These are phyloP conservation scores for Sphaeridia pumilis DNA, from an alignment of 2,888 invertebrate genomes.

Conservation along the genomic window DNA sequence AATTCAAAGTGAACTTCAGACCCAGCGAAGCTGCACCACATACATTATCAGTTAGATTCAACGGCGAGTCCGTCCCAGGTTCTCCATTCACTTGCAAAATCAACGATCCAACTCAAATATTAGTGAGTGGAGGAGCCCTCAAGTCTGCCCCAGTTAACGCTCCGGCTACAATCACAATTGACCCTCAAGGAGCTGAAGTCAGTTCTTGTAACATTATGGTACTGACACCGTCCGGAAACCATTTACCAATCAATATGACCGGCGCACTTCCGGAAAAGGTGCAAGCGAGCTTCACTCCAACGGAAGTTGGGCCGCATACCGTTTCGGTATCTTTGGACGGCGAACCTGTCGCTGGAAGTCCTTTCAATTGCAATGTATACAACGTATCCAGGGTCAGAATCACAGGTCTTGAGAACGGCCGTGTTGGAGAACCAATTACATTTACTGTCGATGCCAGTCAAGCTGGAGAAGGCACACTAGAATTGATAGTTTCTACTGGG, in stretches of 20 bases:
- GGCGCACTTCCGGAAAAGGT: conserved; percentile 51
- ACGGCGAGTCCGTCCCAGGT: conserved; percentile 59
- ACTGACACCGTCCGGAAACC: conserved; percentile 71
- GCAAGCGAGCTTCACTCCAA: conserved; percentile 67
- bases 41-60: conserved; percentile 74
- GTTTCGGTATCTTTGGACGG: conserved; percentile 70
- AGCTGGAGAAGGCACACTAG: conserved; percentile 86
- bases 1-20: conserved; percentile 88
- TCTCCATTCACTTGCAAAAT: conserved; percentile 91
- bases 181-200: conserved; percentile 43
- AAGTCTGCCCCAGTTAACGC: conserved; percentile 57
- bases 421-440: conserved; percentile 74
- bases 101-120: conserved; percentile 52
- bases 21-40: conserved; percentile 88
- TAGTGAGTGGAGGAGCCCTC: conserved; percentile 54
- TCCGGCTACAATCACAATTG: conserved; percentile 50
- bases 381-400: conserved; percentile 57
- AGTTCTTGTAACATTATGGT: conserved; percentile 48
- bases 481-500: conserved; percentile 78
- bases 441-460: conserved; percentile 90
- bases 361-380: conserved; percentile 87
- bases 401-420: conserved; percentile 42
- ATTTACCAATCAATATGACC: conserved; percentile 59
- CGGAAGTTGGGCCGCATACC: conserved; percentile 74
- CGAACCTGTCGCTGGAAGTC: conserved; percentile 77